Evolutionary conservation across 2,888 invertebrate species (phyloP).

Genomic region (Trissolcus brochymenae): DNA sequence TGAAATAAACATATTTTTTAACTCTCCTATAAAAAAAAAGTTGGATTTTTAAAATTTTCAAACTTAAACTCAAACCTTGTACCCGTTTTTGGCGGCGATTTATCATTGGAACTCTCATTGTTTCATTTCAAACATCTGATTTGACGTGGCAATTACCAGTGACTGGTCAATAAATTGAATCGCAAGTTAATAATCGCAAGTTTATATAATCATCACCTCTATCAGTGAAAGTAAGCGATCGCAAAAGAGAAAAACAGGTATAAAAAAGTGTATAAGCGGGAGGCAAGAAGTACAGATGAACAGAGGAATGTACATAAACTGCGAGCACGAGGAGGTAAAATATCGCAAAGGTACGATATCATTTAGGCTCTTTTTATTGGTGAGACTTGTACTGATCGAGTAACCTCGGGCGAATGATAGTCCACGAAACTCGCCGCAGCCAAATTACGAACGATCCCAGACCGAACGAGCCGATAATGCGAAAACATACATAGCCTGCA

Average conservation of each 20-base stretch:
- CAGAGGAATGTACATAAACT: slow-evolving; percentile 23
- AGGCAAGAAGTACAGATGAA: not conserved
- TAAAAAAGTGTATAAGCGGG: not conserved
- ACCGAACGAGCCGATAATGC: slow-evolving; percentile 70
- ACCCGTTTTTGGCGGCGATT: no score
- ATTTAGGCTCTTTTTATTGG: slow-evolving; percentile 54
- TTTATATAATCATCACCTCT: slow-evolving; percentile 24
- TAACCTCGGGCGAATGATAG: slow-evolving; percentile 41
- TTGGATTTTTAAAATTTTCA: no score
- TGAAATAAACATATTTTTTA: no score
- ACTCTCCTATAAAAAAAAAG: no score
- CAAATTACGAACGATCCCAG: slow-evolving; percentile 69
- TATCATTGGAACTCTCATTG: no score
- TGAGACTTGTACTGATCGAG: slow-evolving; percentile 48
- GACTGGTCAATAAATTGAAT: slow-evolving; percentile 22
- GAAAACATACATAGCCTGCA: slow-evolving; percentile 69
- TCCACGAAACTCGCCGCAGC: slow-evolving; percentile 42
- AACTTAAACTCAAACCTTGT: no score
- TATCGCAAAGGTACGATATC: slow-evolving; percentile 38
- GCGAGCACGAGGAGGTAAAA: slow-evolving; percentile 28
- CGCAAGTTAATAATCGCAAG: slow-evolving; percentile 9
- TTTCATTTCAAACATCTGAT: no score
- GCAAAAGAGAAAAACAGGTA: slow-evolving; percentile 9
- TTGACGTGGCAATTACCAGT: not conserved
- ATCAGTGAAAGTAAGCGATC: slow-evolving; percentile 37